These are phyloP conservation scores for Perdix hodgsoniae DNA, from an alignment of 2,797 vertebrate species.

Conservation along the genomic window DNA sequence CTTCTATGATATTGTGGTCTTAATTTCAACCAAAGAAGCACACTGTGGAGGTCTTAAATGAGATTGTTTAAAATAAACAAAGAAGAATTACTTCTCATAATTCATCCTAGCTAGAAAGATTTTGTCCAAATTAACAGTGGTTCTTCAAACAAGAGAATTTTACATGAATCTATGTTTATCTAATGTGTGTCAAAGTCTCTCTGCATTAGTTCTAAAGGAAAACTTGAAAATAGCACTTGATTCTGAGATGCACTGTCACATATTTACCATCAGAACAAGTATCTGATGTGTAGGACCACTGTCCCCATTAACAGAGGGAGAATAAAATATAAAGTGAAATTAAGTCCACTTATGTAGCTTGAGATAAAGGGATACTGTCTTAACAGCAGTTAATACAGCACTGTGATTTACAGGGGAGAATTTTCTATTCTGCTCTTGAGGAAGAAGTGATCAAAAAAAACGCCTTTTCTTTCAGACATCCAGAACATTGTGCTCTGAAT, in stretches of 20 bases:
- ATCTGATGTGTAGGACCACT: not conserved
- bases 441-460: not conserved
- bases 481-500: not conserved
- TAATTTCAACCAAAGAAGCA: no score
- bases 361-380: not conserved
- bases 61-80: no score
- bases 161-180: not conserved
- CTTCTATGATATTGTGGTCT: no score
- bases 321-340: not conserved
- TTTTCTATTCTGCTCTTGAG: not conserved
- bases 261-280: not conserved
- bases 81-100: not conserved
- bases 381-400: not conserved
- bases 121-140: not conserved
- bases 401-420: not conserved
- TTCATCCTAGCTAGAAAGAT: not conserved
- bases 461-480: not conserved
- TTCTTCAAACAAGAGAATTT: not conserved
- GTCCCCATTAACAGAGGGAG: not conserved
- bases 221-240: not conserved
- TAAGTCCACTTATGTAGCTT: not conserved
- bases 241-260: not conserved
- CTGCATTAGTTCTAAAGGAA: not conserved
- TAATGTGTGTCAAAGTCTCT: not conserved
- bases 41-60: no score